Evolutionary conservation across 2,888 invertebrate species (phyloP).

Genomic region (Chrysomela aeneicollis): DNA sequence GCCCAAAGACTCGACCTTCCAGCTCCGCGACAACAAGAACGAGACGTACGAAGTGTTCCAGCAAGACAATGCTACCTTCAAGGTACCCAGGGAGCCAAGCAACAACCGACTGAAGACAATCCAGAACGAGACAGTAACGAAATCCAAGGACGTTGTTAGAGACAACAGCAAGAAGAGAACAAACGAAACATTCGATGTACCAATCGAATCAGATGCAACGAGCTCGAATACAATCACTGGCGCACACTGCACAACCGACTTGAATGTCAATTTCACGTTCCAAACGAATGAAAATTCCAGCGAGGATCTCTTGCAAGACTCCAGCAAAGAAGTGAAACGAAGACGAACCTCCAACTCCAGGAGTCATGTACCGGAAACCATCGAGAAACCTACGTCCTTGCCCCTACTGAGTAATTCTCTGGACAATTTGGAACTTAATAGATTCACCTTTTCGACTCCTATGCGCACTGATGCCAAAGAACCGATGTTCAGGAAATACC

Average conservation of each 20-base stretch:
- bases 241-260: conserved; percentile 6
- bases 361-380: conserved; percentile 29
- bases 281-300: conserved; percentile 24
- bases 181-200: conserved; percentile 24
- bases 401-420: conserved; percentile 37
- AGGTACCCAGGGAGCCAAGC: neutral
- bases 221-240: conserved; percentile 35
- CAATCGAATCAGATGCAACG: neutral
- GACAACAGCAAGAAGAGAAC: conserved; percentile 33
- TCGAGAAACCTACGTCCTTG: conserved; percentile 45
- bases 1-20: neutral
- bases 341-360: conserved; percentile 39
- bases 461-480: conserved; percentile 35
- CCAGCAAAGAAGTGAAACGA: conserved; percentile 43
- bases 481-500: conserved; percentile 32
- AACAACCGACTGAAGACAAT: conserved; percentile 3
- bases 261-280: neutral
- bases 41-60: conserved; percentile 11
- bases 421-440: conserved; percentile 25
- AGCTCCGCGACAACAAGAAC: neutral
- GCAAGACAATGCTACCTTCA: neutral
- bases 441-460: conserved; percentile 40
- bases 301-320: conserved; percentile 39
- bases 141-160: conserved; percentile 14
- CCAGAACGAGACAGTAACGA: conserved; percentile 1